Evolutionary conservation across 2,888 invertebrate genomes (phyloP), one percentile per base, ranked within the genome.

Genomic region (Ariolimax columbianus): DNA sequence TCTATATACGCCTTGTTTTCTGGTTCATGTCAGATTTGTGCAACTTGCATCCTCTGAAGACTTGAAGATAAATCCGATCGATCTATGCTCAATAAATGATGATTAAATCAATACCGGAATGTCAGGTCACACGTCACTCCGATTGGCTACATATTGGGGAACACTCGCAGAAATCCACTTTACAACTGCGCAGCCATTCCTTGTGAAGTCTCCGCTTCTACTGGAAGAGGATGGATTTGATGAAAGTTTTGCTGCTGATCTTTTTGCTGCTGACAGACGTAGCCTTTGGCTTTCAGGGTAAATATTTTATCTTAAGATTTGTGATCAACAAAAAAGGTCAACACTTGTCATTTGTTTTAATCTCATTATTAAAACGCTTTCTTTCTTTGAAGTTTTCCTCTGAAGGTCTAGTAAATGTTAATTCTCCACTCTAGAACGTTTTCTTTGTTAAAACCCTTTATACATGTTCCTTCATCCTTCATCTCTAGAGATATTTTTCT

Each of bases 281-380:
- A 43, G n/a, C 43, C n/a, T n/a, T 73, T 73, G 43, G 43, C 3
- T 73, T 73, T 73, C 73, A 43, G 26, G 73, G 73, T 73, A 73
- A n/a, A n/a, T n/a, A n/a, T n/a, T n/a, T n/a, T n/a, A n/a, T n/a
- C n/a, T n/a, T n/a, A n/a, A n/a, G n/a, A n/a, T n/a, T n/a, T n/a
- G n/a, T n/a, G n/a, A n/a, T n/a, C n/a, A n/a, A n/a, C n/a, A n/a
- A n/a, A n/a, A n/a, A n/a, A n/a, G n/a, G n/a, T n/a, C n/a, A n/a
- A n/a, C n/a, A n/a, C n/a, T n/a, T n/a, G n/a, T n/a, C n/a, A n/a
- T n/a, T n/a, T n/a, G n/a, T n/a, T n/a, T n/a, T n/a, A n/a, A n/a
- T n/a, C n/a, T n/a, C n/a, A n/a, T n/a, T n/a, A n/a, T n/a, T n/a
- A n/a, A n/a, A n/a, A n/a, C n/a, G n/a, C n/a, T n/a, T n/a, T n/a